A percentile compares a stretch with the other conserved stretches of the same genome.
These are phyloP conservation scores for Drosophila fulvimacula DNA, from an alignment of 2,888 invertebrate species.

Conservation along the genomic window DNA sequence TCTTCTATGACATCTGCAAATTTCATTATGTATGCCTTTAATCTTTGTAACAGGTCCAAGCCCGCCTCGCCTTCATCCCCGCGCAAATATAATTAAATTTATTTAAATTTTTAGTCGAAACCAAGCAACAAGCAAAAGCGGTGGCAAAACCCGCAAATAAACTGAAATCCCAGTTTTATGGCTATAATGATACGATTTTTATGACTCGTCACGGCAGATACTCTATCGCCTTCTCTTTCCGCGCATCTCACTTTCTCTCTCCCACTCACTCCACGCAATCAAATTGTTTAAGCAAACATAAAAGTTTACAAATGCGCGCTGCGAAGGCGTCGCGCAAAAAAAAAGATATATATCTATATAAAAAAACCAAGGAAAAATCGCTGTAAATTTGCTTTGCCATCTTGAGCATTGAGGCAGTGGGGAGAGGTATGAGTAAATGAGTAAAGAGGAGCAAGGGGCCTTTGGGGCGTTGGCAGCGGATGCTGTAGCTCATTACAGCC, in stretches of 20 bases:
- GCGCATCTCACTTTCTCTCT: constrained; percentile 24
- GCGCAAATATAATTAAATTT: constrained; percentile 77
- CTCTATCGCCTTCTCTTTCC: constrained; percentile 5
- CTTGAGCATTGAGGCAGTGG: constrained; percentile 24
- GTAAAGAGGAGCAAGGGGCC: neutral
- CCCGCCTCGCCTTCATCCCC: neutral
- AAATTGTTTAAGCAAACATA: constrained; percentile 78
- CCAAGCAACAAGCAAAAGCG: constrained; percentile 43
- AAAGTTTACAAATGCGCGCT: constrained; percentile 73
- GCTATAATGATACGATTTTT: constrained; percentile 78
- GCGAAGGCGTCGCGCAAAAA: constrained; percentile 25
- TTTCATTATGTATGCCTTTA: constrained; percentile 74
- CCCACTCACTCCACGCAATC: constrained; percentile 55
- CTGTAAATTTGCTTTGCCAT: constrained; percentile 65
- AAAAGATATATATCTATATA: constrained; percentile 22
- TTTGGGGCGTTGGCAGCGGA: constrained; percentile 14
- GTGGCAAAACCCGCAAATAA: constrained; percentile 68
- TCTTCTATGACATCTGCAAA: constrained; percentile 70
- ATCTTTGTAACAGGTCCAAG: constrained; percentile 60
- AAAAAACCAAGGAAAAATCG: constrained; percentile 37
- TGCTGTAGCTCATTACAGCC: constrained; percentile 70
- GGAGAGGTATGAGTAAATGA: too few species aligned
- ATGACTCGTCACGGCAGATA: constrained; percentile 72
- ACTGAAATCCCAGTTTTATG: constrained; percentile 73
- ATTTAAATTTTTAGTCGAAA: constrained; percentile 68